Percentiles rank a stretch among this genome's conserved stretches.
Conservation (phyloP, 2,113 vertebrate genomes). For the Calyptomena viridis region DNA sequence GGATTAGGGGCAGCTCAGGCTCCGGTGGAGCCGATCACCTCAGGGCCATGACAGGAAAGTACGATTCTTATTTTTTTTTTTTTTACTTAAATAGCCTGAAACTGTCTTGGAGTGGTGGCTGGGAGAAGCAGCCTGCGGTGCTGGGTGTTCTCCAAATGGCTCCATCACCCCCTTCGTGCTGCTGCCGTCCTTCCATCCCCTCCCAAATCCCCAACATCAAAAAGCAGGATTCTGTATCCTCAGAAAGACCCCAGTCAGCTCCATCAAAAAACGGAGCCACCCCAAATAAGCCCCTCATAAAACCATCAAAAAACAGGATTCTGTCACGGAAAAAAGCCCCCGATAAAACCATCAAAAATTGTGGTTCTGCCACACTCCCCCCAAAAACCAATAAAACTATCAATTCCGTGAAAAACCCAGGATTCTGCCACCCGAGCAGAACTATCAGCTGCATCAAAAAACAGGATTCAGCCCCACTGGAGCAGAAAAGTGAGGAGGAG, state of each 20-base stretch:
- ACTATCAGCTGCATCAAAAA: not conserved
- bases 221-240: not conserved
- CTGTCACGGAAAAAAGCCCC: not conserved
- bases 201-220: not conserved
- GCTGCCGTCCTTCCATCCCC: no score
- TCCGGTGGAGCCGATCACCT: not conserved
- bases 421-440: not conserved
- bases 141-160: no score
- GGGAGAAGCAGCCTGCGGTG: no score
- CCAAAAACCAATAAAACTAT: not conserved
- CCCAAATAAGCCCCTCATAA: no score
- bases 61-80: no score
- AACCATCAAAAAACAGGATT: not conserved
- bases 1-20: not conserved
- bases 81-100: not conserved
- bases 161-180: no score
- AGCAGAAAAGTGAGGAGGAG: not conserved
- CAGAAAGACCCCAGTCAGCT: not conserved
- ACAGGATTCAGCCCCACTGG: rapidly evolving
- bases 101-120: no score
- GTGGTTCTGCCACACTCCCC: no score
- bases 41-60: not conserved
- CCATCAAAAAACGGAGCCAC: no score
- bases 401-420: not conserved
- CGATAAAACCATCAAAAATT: not conserved